Evolutionary conservation across 1,140 invertebrate genomes (phyloP).

Genomic region (Anoplolepis gracilipes): DNA sequence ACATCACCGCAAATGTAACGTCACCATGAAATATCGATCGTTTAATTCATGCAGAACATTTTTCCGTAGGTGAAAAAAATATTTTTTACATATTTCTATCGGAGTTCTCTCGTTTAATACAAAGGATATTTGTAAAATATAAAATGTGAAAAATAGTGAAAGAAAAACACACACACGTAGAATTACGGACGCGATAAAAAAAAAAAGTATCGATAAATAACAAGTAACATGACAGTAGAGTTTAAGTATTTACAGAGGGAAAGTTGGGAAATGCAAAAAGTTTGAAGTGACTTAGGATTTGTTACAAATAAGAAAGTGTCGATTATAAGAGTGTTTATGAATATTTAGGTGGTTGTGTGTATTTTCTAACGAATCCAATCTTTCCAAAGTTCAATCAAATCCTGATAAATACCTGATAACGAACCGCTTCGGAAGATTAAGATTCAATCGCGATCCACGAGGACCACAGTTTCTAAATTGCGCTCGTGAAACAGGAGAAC

Average conservation of each 20-base stretch:
- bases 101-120: not conserved
- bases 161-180: not conserved
- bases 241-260: not conserved
- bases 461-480: not conserved
- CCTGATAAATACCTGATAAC: slow-evolving; percentile 40
- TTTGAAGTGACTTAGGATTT: not conserved
- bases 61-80: not conserved
- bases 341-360: no score
- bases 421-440: not conserved
- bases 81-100: not conserved
- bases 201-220: not conserved
- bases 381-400: not conserved
- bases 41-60: not conserved
- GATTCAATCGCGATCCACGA: not conserved
- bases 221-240: not conserved
- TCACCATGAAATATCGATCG: slow-evolving; percentile 4
- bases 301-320: not conserved
- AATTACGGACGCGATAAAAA: not conserved
- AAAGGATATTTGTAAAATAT: not conserved
- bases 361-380: not conserved
- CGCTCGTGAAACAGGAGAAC: not conserved
- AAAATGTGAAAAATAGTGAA: not conserved
- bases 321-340: not conserved
- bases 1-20: not conserved
- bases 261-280: not conserved